Evolutionary conservation across 2,797 vertebrate species (phyloP), one percentile per base, ranked within the genome.

Genomic region (Cossypha polioptera): DNA sequence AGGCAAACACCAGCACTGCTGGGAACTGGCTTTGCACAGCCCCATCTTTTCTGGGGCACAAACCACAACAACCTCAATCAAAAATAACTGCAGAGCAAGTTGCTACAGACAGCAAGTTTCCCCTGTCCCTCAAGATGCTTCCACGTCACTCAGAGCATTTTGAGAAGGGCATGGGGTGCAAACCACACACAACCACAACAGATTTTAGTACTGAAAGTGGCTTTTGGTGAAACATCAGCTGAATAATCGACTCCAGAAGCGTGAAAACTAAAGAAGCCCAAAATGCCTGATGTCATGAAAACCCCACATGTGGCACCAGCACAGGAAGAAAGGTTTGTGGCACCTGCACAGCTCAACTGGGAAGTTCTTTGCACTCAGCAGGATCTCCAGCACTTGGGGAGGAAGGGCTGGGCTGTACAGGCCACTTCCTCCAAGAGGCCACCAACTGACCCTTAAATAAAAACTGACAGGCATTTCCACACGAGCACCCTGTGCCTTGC

Each of bases 51-150:
- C 76, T 92, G 88, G 71, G 88, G 72, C 61, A 57, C 68, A 80
- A 91, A 92, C 76, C 95, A 57, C 89, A 69, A 9, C 3, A 81
- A 38, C 66, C 72, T 87, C 85, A 45, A 33, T 38, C 58, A 88
- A 55, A 94, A 95, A 78, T 83, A 94, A 81, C 87, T 92, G 82
- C 82, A 72, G 31, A 95, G 62, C 58, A 24, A 69, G 58, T 33
- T 83, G 62, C 66, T 91, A 15, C 48, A 69, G 65, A 35, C 54
- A 51, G 28, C 12, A 53, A 73, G 58, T 83, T 92, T 61, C 61
- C 73, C 68, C 57, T 21, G 1, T 38, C 76, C 71, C 57, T 74
- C 87, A 24, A 55, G 91, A 77, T 62, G 68, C 50, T 62, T 28
- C n/a, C 72, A 26, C 5, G 1, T 86, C 57, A 43, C 86, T 72